Base-by-base conservation (phyloP, 2,113 vertebrate genomes). In the Urocolius indicus region DNA sequence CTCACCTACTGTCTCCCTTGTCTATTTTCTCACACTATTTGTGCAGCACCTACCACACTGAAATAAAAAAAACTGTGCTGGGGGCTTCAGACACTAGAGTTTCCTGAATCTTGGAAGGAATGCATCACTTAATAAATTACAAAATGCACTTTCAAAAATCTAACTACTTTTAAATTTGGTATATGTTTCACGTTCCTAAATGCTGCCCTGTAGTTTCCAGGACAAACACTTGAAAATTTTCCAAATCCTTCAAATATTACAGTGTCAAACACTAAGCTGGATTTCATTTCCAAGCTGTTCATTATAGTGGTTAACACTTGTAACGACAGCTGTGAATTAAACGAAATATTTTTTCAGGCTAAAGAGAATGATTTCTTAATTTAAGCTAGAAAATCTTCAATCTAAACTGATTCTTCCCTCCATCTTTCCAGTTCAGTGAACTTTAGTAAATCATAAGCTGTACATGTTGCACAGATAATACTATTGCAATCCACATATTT, bases 381-480 rank as follows among this genome's bases (percentile, higher is more conserved):
- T 94, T 65, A 34, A 76, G 20, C 18, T 36, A 84, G 26, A 65
- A 93, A 75, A 90, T 62, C 46, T 81, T 83, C n/a, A 54, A 2
- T 45, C 27, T 58, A 54, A 82, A 62, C 4, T 54, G 13, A 79
- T 49, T 61, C 14, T 85, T 84, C 23, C 27, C 48, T 14, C 12
- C 26, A 41, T 21, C 26, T 57, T 91, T 63, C 63, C 26, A 17
- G 34, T 75, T 78, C 41, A 24, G 41, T 13, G 72, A 52, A 24
- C 22, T 34, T 84, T 11, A 82, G 20, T 67, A 81, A 75, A 89
- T 24, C 59, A 74, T 36, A 30, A 80, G 74, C 58, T 49, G n/a
- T 8, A 21, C 0, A 0, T 23, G 18, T 12, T 0, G 0, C 45
- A 85, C 27, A 74, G 61, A 20, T 36, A 80, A 58, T 48, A 48